Evolutionary conservation across 1,140 invertebrate genomes (phyloP).

Genomic region (Conus ventricosus): DNA sequence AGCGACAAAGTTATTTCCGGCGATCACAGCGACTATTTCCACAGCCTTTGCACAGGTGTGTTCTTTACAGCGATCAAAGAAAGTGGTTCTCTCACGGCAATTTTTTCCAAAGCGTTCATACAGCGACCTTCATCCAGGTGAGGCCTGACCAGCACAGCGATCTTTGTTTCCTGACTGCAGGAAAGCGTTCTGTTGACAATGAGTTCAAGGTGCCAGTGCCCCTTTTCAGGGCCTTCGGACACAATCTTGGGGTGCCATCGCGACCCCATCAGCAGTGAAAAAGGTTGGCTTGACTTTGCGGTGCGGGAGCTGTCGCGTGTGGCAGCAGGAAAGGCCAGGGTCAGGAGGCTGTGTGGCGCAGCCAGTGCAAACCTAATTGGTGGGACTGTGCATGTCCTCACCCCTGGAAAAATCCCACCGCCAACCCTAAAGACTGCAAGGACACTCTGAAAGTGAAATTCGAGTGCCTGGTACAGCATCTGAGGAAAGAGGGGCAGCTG

Average conservation of each 20-base stretch:
- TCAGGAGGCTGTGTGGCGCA: constrained; percentile 43
- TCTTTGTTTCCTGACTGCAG: constrained; percentile 26
- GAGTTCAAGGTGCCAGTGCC: constrained; percentile 30
- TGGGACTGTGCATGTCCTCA: constrained; percentile 28
- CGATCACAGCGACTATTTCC: constrained; percentile 8
- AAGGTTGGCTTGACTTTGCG: constrained; percentile 45
- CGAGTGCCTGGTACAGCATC: constrained; percentile 37
- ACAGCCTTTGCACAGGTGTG: background rate
- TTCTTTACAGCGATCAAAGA: constrained; percentile 2
- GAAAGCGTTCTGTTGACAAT: constrained; percentile 26
- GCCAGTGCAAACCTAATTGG: constrained; percentile 41
- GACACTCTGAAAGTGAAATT: constrained; percentile 41
- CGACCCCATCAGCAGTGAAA: constrained; percentile 45
- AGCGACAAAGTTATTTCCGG: background rate
- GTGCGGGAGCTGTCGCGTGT: constrained; percentile 39
- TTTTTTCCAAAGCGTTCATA: constrained; percentile 7
- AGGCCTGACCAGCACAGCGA: background rate
- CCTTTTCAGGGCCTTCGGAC: constrained; percentile 30
- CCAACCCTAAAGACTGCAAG: constrained; percentile 45
- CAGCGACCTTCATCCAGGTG: background rate
- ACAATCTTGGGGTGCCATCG: constrained; percentile 33
- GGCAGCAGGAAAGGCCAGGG: constrained; percentile 43
- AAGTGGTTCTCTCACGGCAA: background rate
- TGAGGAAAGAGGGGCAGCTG: constrained; percentile 29
- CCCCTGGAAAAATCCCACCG: constrained; percentile 46